Evolutionary conservation across 2,888 invertebrate genomes (phyloP).

Genomic region (Eristalis arbustorum): DNA sequence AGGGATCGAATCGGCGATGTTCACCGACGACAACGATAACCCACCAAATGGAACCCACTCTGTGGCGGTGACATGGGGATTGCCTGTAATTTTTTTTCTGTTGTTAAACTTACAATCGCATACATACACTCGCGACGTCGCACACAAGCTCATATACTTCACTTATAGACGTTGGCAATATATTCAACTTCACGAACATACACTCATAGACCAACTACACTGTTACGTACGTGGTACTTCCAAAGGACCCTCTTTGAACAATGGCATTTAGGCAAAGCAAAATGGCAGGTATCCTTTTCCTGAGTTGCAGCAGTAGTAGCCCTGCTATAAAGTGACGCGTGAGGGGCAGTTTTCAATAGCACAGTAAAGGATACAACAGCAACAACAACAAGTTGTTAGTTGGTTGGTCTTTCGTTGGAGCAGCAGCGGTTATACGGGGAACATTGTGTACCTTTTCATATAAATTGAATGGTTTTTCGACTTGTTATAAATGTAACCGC

Average conservation of each 20-base stretch:
- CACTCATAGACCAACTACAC: constrained; percentile 14
- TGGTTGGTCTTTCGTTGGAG: constrained; percentile 28
- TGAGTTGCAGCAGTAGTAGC: constrained; percentile 10
- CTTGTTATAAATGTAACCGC: constrained; percentile 78
- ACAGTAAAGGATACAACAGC: constrained; percentile 31
- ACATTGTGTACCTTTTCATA: constrained; percentile 69
- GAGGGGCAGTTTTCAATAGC: constrained; percentile 53
- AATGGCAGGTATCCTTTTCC: constrained; percentile 64
- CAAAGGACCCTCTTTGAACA: constrained; percentile 45
- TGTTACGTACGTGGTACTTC: constrained; percentile 26
- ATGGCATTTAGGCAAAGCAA: constrained; percentile 63
- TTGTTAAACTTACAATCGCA: not conserved
- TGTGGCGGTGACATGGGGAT: constrained; percentile 45
- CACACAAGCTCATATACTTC: not conserved
- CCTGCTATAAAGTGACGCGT: constrained; percentile 18
- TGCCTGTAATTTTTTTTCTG: constrained; percentile 21
- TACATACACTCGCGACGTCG: not conserved
- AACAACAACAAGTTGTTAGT: constrained; percentile 50
- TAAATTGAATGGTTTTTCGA: constrained; percentile 71
- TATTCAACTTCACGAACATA: constrained; percentile 25
- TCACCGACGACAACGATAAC: constrained; percentile 12
- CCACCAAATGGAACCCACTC: constrained; percentile 19
- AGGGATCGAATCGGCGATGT: constrained; percentile 29
- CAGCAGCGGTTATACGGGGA: constrained; percentile 52
- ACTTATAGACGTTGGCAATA: constrained; percentile 19